Evolutionary conservation across 1,140 invertebrate genomes (phyloP).

Genomic region (Euglossa dilemma): DNA sequence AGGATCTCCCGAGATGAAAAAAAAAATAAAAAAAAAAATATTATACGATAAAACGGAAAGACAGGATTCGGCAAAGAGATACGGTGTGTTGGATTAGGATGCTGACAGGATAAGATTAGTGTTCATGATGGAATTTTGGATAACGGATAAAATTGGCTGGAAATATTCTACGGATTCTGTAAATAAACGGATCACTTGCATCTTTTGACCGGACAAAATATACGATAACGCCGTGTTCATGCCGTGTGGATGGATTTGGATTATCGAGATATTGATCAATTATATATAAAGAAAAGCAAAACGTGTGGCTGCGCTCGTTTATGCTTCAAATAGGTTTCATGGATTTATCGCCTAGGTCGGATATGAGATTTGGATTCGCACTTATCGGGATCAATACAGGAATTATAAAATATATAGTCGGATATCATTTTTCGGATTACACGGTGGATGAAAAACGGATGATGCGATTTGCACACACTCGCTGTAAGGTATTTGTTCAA

Average conservation of each 20-base stretch:
- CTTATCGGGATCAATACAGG: slow-evolving; percentile 62
- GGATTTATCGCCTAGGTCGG: slow-evolving; percentile 74
- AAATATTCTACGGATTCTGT: slow-evolving; percentile 67
- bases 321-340: slow-evolving; percentile 67
- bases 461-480: slow-evolving; percentile 48
- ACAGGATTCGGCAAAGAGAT: slow-evolving; percentile 67
- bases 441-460: slow-evolving; percentile 59
- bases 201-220: slow-evolving; percentile 54
- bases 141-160: slow-evolving; percentile 71
- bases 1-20: slow-evolving; percentile 53
- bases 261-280: slow-evolving; percentile 67
- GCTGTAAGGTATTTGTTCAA: slow-evolving; percentile 71
- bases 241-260: slow-evolving; percentile 72
- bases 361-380: slow-evolving; percentile 61
- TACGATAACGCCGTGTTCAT: slow-evolving; percentile 54
- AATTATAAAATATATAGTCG: slow-evolving; percentile 47
- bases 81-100: slow-evolving; percentile 59
- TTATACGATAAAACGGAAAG: slow-evolving; percentile 33
- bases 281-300: slow-evolving; percentile 48
- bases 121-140: slow-evolving; percentile 72
- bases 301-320: slow-evolving; percentile 57
- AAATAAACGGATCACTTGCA: slow-evolving; percentile 58
- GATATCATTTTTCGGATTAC: slow-evolving; percentile 64
- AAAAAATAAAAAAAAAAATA: slow-evolving; percentile 1
- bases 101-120: slow-evolving; percentile 66